Percentiles rank a stretch among this genome's conserved stretches.
Conservation (phyloP, 2,113 vertebrate genomes). For the Anhinga anhinga region DNA sequence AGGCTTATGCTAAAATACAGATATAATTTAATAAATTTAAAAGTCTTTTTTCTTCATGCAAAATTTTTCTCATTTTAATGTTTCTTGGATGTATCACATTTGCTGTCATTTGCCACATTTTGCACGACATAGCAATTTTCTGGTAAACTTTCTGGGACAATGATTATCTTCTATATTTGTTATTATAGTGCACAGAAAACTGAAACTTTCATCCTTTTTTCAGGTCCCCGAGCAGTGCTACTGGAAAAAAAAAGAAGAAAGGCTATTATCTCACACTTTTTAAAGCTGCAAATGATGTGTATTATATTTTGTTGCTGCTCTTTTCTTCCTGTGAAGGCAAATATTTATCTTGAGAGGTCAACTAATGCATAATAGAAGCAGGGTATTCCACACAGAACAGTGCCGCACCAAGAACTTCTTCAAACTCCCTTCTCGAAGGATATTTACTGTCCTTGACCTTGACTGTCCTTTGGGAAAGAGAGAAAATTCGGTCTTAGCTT, state of each 20-base stretch:
- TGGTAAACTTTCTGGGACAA: not conserved
- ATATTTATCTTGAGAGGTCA: conserved; percentile 3
- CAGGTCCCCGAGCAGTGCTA: not conserved
- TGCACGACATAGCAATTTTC: not conserved
- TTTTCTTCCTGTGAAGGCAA: not conserved
- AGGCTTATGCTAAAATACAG: not conserved
- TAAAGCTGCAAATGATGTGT: not conserved
- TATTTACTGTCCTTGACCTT: not conserved
- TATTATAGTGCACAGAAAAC: not conserved
- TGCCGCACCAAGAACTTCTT: not conserved
- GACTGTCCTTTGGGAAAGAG: not conserved
- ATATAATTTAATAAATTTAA: not conserved
- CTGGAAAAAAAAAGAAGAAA: too few species aligned
- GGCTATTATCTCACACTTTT: not conserved
- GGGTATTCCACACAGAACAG: not conserved
- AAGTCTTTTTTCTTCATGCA: not conserved
- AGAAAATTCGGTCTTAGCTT: not conserved
- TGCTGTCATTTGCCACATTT: not conserved
- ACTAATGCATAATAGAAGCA: not conserved
- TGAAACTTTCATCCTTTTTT: not conserved
- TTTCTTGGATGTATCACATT: not conserved
- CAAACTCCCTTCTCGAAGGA: not conserved
- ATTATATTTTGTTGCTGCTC: not conserved
- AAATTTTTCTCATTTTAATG: not conserved
- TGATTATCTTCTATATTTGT: not conserved